Conservation (phyloP, 1,140 invertebrate species). For the Anastrepha obliqua region DNA sequence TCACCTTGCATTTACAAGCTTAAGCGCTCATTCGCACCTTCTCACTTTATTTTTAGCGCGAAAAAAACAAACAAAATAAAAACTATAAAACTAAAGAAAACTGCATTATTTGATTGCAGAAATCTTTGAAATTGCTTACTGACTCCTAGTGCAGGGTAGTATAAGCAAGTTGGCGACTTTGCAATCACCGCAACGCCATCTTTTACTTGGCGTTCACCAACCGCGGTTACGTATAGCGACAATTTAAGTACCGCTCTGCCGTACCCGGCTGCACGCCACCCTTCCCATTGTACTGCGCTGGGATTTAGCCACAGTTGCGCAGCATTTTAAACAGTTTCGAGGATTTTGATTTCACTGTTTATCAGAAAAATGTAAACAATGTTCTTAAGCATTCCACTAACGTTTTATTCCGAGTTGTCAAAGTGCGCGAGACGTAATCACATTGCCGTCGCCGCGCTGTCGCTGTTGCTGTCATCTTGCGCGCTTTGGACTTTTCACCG, state of each 20-base stretch:
- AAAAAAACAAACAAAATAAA: background rate
- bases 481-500: slow-evolving; percentile 18
- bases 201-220: background rate
- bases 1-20: slow-evolving; percentile 22
- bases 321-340: slow-evolving; percentile 53
- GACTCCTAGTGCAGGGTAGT: background rate
- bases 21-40: slow-evolving; percentile 53
- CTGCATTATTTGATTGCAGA: background rate
- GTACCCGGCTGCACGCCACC: background rate
- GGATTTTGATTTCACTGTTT: slow-evolving; percentile 12
- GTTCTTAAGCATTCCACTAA: slow-evolving; percentile 48
- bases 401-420: slow-evolving; percentile 6
- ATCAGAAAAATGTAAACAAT: slow-evolving; percentile 54
- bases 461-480: background rate
- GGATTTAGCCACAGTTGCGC: background rate
- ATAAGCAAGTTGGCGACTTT: background rate
- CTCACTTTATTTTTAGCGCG: slow-evolving; percentile 38
- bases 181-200: background rate
- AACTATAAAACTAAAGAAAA: background rate
- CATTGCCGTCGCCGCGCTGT: background rate
- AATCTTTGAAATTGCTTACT: slow-evolving; percentile 18
- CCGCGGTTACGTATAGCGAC: background rate
- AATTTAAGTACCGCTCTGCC: background rate
- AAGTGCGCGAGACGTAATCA: background rate
- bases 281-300: background rate